Base-by-base conservation (phyloP, 2,113 vertebrate genomes). In the Smithornis capensis region DNA sequence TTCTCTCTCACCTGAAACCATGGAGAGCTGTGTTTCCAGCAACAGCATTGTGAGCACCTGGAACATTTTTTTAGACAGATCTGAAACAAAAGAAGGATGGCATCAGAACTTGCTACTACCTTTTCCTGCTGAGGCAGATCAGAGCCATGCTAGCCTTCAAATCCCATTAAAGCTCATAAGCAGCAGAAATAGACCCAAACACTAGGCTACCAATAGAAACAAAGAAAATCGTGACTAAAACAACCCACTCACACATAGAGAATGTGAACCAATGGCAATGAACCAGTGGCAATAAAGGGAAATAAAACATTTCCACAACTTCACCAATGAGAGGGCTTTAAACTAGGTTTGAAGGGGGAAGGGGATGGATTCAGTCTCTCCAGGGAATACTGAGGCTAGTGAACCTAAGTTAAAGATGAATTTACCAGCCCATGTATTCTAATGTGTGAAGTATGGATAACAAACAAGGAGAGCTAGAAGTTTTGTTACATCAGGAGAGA, bases 51-150 rank as follows among this genome's bases (percentile, higher is more conserved):
- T 71, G 33, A 96, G 63, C 19, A 96, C 70, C 63, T 87, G 49
- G 60, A 94, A 86, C 97, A 98, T 97, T 91, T 90, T 96, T 55
- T 84, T 70, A 44, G 44, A 22, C 24, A 21, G 42, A 88, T 91
- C 97, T 98, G 95, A 96, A 97, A 96, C 13, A 89, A 35, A 93
- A 79, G 22, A 4, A 75, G 55, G 27, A 38, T 57, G 89, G 35
- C 37, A 44, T 78, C 38, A 57, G 79, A 67, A 84, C 11, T 57
- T 91, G 19, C 10, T 49, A 5, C 23, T 60, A 14, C 19, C 25
- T 71, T 64, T 38, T 75, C 37, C 44, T 81, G 40, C 37, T 84
- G 77, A 83, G 33, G 19, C 24, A 42, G 27, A n/a, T 70, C 19
- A 33, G 12, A 80, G 37, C 23, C 4, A 1, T 64, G 12, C 35